Base-by-base conservation (phyloP, 2,113 vertebrate species). In the Cathartes aura region DNA sequence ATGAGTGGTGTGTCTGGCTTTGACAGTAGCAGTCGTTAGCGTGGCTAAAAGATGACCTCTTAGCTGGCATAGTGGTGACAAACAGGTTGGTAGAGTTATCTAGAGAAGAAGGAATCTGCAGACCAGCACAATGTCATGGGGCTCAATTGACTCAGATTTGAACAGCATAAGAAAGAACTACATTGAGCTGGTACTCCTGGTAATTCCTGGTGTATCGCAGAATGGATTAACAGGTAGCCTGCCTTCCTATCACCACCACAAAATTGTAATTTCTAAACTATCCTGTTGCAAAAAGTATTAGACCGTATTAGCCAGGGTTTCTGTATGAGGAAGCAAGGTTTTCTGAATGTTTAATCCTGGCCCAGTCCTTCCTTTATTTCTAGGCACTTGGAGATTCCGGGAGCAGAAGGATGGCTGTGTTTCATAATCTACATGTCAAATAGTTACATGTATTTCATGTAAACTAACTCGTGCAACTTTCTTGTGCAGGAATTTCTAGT, bases 401-500 rank as follows among this genome's bases (percentile, higher is more conserved):
- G 20, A 63, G 27, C 21, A 55, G n/a, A 72, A 62, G 40, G 27
- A 36, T 88, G 18, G 38, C 30, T 59, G 8, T 34, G 11, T 75
- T 87, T 83, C 15, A 11, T 88, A 43, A 80, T 62, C 7, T 55
- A 26, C 12, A n/a, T 72, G 32, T 58, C 22, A 81, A 23, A 36
- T 42, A 67, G 11, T 67, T 71, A 42, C 6, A 6, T 36, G 3
- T 45, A 36, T 45, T 92, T 74, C 10, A 13, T 36, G 30, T 64
- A 45, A 82, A 23, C 20, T 50, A 71, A 79, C 21, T 93, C 8
- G 1, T 40, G 48, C 29, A 90, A 70, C 24, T 93, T 53, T 70
- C 70, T 71, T 97, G 7, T 90, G 9, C 90, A 99, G 99, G 99
- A 99, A 81, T 99, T 99, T 95, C 98, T 99, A 79, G 98, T 99